Evolutionary conservation across 1,140 invertebrate species (phyloP).

Genomic region (Papilio aristodemus): DNA sequence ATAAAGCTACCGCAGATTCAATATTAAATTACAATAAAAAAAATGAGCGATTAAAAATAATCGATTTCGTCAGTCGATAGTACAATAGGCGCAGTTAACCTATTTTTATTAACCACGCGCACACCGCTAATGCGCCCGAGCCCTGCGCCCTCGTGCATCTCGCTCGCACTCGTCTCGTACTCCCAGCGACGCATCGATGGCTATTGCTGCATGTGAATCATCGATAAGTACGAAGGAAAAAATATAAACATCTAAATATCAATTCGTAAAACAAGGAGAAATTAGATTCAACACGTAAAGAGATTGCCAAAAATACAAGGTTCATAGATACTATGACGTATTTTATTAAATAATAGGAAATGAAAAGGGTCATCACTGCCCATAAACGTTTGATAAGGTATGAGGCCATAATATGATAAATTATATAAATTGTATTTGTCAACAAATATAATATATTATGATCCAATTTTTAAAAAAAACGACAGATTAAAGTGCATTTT

Average conservation of each 20-base stretch:
- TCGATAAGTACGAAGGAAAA: conserved; percentile 14
- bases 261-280: not conserved
- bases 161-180: not conserved
- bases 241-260: not conserved
- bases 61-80: conserved; percentile 10
- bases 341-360: too few relatives aligned
- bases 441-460: too few relatives aligned
- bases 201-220: not conserved
- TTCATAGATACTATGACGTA: too few relatives aligned
- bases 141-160: not conserved
- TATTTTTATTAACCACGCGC: conserved; percentile 11
- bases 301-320: not conserved
- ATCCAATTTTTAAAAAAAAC: too few relatives aligned
- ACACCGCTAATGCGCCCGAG: not conserved
- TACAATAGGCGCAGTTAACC: not conserved
- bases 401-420: too few relatives aligned
- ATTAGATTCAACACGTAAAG: not conserved
- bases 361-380: too few relatives aligned
- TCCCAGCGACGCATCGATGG: not conserved
- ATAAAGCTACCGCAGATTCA: not conserved
- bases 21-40: conserved; percentile 1
- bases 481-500: too few relatives aligned
- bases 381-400: too few relatives aligned
- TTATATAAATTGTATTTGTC: too few relatives aligned
- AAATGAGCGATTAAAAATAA: conserved; percentile 8